Base-by-base conservation (phyloP, 2,113 vertebrate genomes). In the Corydoras maculifer region DNA sequence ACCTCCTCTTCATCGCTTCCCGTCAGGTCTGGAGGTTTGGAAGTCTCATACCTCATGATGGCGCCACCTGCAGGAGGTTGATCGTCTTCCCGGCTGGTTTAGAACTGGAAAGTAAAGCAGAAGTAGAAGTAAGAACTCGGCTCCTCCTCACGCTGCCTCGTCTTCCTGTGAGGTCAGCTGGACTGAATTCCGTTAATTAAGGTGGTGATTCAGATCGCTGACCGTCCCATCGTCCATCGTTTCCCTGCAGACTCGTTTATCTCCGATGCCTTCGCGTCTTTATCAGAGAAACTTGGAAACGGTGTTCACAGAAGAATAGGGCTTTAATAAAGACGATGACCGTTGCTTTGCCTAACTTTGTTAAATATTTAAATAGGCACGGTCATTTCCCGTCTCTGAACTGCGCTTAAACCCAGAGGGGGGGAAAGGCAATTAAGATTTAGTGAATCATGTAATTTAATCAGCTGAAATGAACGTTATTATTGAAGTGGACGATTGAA, bases 381-480 rank as follows among this genome's bases (percentile, higher is more conserved):
- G 86, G 6, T 57, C 84, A 85, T 89, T 87, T 87, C 85, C 85
- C 85, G 85, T 82, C 79, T 70, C 65, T 77, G 82, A 87, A 86
- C 90, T 86, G 86, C 86, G 84, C 88, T 84, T 87, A 86, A 88
- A 86, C 82, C 88, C 62, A 58, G n/a, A 55, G 81, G 82, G 57
- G n/a, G 43, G 81, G 82, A 81, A 62, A 90, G 87, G 89, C 90
- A 92, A 92, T 94, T 91, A 91, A 88, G 87, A 90, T 88, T 90
- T 88, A 92, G 79, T 91, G 87, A 91, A 88, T 93, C 90, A 91
- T 92, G 86, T 92, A 90, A 92, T 93, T 93, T 91, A 91, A 92
- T 91, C 89, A 90, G 84, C 82, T 83, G 87, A 86, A 83, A 85
- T 79, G 82, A 88, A 91, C 87, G 78, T 85, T 85, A 89, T 87